A percentile compares a stretch with the other conserved stretches of the same genome.
These are phyloP conservation scores for Leptinotarsa undecemlineata DNA, from an alignment of 1,140 invertebrate genomes.

Conservation along the genomic window DNA sequence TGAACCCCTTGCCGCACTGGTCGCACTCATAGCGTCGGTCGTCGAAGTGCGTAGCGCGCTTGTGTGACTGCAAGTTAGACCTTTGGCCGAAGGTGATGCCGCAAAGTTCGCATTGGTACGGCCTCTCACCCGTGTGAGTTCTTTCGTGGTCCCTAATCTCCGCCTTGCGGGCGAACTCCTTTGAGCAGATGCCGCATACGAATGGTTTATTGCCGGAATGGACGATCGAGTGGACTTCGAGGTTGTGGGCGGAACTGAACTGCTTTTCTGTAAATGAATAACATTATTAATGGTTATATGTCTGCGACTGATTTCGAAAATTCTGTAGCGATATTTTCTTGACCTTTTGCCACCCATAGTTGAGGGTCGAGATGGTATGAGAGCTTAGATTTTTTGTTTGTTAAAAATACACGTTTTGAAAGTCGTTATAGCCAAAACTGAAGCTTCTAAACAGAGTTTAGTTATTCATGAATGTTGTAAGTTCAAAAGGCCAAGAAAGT, in stretches of 20 bases:
- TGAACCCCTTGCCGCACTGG: slow-evolving; percentile 67
- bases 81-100: slow-evolving; percentile 76
- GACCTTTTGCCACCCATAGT: too few relatives aligned
- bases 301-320: too few relatives aligned
- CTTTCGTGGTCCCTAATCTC: slow-evolving; percentile 59
- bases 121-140: slow-evolving; percentile 70
- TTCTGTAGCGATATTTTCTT: too few relatives aligned
- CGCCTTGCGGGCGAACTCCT: slow-evolving; percentile 74
- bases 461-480: too few relatives aligned
- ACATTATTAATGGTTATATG: too few relatives aligned
- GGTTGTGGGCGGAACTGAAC: slow-evolving; percentile 74
- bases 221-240: slow-evolving; percentile 71
- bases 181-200: slow-evolving; percentile 70
- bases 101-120: slow-evolving; percentile 81
- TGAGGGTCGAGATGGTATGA: too few relatives aligned
- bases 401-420: too few relatives aligned
- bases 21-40: slow-evolving; percentile 73
- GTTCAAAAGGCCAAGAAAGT: too few relatives aligned
- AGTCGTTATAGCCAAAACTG: too few relatives aligned
- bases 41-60: slow-evolving; percentile 76
- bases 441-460: too few relatives aligned
- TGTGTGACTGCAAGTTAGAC: slow-evolving; percentile 79
- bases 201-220: slow-evolving; percentile 72
- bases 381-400: too few relatives aligned
- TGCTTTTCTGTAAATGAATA: slow-evolving; percentile 59